Conservation (phyloP, 1,140 invertebrate species). For the Matsumurasca onukii region DNA sequence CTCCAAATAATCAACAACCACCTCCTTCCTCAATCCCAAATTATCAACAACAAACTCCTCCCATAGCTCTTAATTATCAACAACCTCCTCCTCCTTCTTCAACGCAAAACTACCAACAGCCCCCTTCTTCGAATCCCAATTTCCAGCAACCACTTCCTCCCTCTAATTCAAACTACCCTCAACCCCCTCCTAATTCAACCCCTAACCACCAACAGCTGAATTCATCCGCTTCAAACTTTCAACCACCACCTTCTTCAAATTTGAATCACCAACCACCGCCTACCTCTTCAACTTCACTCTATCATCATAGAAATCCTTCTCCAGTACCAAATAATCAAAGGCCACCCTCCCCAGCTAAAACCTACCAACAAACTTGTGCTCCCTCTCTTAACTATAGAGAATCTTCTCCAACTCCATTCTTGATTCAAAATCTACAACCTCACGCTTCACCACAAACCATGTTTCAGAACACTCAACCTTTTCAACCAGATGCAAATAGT, state of each 20-base stretch:
- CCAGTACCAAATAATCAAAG: too few relatives aligned
- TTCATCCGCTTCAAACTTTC: neutral
- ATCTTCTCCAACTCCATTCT: too few relatives aligned
- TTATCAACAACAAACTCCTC: neutral
- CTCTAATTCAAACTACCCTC: constrained; percentile 9
- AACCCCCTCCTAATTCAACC: too few relatives aligned
- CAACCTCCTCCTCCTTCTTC: neutral
- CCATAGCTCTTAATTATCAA: neutral
- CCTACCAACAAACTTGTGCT: too few relatives aligned
- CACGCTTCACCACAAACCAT: constrained; percentile 16
- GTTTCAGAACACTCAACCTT: constrained; percentile 15
- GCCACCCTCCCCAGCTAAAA: too few relatives aligned
- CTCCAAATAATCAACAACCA: constrained; percentile 1
- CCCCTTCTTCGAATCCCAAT: neutral
- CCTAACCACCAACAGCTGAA: neutral
- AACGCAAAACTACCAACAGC: neutral
- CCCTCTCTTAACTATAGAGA: too few relatives aligned
- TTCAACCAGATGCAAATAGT: constrained; percentile 7
- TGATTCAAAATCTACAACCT: too few relatives aligned
- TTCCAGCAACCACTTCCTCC: constrained; percentile 23
- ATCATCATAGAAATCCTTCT: too few relatives aligned
- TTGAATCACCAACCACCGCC: constrained; percentile 14
- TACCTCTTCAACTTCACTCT: too few relatives aligned
- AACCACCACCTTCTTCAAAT: neutral
- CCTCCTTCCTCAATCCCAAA: neutral